These are phyloP conservation scores for Enteromius viviparus DNA, from an alignment of 2,797 vertebrate species.

Conservation along the genomic window DNA sequence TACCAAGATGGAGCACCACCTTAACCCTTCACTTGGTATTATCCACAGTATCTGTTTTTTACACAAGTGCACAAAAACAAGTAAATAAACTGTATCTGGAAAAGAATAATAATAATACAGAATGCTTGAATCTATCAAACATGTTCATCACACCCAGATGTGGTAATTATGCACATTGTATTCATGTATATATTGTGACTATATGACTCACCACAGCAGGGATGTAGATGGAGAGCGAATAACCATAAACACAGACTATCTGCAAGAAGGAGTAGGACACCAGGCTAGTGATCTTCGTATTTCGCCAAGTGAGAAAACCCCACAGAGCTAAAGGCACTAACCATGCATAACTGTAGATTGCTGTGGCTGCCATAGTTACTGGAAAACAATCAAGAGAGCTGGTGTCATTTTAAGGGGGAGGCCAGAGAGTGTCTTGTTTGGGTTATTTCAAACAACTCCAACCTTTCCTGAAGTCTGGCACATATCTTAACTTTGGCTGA, in stretches of 20 bases:
- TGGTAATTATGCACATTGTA: not conserved
- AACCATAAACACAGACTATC: constrained; percentile 95
- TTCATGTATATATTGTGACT: not conserved
- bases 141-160: not conserved
- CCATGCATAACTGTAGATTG: constrained; percentile 94
- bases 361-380: constrained; percentile 94
- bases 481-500: constrained; percentile 83
- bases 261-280: constrained; percentile 96
- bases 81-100: not conserved
- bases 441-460: constrained; percentile 44
- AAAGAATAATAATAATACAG: not conserved
- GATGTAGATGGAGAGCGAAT: constrained; percentile 94
- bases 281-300: constrained; percentile 88
- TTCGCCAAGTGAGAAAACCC: constrained; percentile 95
- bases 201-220: constrained; percentile 88
- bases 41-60: constrained; percentile 87
- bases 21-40: constrained; percentile 82
- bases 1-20: constrained; percentile 85
- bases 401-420: not conserved
- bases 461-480: constrained; percentile 96
- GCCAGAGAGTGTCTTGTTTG: not conserved
- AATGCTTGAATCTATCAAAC: not conserved
- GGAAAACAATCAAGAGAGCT: constrained; percentile 44
- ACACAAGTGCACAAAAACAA: constrained; percentile 42
- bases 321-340: constrained; percentile 93